Base-by-base conservation (phyloP, 2,113 vertebrate genomes). In the Psittacara wagleri region DNA sequence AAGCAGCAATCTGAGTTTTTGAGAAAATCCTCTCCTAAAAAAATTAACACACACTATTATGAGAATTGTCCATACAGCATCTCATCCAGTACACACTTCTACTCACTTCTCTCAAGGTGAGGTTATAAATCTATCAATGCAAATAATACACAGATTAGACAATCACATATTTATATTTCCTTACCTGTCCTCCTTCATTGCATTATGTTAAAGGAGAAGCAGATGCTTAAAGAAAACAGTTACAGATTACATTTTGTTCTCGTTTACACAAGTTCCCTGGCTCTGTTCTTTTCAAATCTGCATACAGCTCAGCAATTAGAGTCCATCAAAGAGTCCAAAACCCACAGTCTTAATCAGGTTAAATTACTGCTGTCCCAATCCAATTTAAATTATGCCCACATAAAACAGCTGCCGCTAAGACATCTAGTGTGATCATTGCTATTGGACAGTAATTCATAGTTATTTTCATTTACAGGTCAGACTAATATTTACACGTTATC, bases 41-140 rank as follows among this genome's bases (percentile, higher is more conserved):
- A 43, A 39, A 13, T 4, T 28, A 68, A 49, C 0, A 0, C 43
- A 44, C 7, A 25, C 15, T 20, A 41, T 22, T 41, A 19, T 4
- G 20, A n/a, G 51, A 77, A 52, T n/a, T 52, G 19, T n/a, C 27
- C 33, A 35, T 52, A n/a, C 1, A 23, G 37, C 29, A 66, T 9
- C n/a, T 66, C 27, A 28, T 4, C 44, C 29, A 41, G 19, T 24
- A 46, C 8, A 20, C 24, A 27, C 22, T 51, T 59, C 81, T 67
- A 18, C 13, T 57, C 39, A 27, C 27, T 57, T 22, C 24, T 37
- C 33, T 31, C 48, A 25, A 55, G 39, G 24, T 63, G 25, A 81
- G 35, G 29, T n/a, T 52, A 22, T 46, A 22, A 35, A 63, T 80
- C 37, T 52, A 67, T n/a, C 63, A 57, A 24, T 83, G 66, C 43